Evolutionary conservation across 2,797 vertebrate genomes (phyloP).

Genomic region (Pogonophryne albipinna): DNA sequence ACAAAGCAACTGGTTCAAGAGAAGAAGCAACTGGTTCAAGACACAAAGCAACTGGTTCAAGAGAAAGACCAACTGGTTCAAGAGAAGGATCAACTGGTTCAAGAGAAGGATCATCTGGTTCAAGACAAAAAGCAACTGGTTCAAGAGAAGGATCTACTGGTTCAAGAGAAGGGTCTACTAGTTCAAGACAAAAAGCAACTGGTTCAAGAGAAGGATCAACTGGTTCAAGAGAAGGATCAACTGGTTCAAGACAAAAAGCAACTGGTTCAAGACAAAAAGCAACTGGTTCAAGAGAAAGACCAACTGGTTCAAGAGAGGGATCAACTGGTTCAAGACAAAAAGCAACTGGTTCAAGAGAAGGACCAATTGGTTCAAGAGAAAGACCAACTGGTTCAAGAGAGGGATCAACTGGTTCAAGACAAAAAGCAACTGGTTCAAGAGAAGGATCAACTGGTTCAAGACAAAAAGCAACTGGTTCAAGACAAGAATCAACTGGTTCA

Average conservation of each 20-base stretch:
- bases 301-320: not conserved
- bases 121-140: fast-evolving
- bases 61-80: not conserved
- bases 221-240: not conserved
- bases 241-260: not conserved
- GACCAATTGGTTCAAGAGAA: too few species aligned
- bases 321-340: fast-evolving
- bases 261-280: not conserved
- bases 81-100: not conserved
- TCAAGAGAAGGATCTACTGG: not conserved
- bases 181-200: too few species aligned
- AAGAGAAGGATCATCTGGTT: not conserved
- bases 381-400: not conserved
- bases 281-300: not conserved
- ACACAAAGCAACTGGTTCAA: too few species aligned
- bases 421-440: not conserved
- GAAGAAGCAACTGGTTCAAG: too few species aligned
- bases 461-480: not conserved
- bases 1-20: too few species aligned
- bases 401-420: not conserved
- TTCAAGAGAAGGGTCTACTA: too few species aligned
- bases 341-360: not conserved
- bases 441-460: not conserved
- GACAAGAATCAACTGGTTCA: too few species aligned
- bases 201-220: too few species aligned